Base-by-base conservation (phyloP, 2,113 vertebrate genomes). In the Dryoscopus gambensis region DNA sequence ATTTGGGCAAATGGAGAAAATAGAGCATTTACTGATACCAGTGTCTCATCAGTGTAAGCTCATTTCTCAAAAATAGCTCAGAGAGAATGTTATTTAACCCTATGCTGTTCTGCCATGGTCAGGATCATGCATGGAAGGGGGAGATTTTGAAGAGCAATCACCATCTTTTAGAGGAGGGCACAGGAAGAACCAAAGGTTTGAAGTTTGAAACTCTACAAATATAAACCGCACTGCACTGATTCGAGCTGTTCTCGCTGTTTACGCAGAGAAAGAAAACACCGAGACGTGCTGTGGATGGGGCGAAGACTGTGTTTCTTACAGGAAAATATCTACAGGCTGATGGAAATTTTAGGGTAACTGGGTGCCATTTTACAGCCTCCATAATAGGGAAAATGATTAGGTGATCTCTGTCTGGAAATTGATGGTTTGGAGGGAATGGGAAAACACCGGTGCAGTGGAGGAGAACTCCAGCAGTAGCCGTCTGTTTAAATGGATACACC, bases 401-500 rank as follows among this genome's bases (percentile, higher is more conserved):
- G 40, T 35, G 60, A 60, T 89, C 56, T 88, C 79, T 68, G n/a
- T 70, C 77, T 81, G 71, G 73, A 78, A 96, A 90, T 75, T 16
- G 92, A 81, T 92, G 85, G 39, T 93, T 92, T 92, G 73, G 49
- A 90, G 62, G 73, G 60, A 93, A 94, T 56, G 56, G 87, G 76
- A 85, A 95, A 94, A 84, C 31, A 82, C 76, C 35, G 10, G 83
- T 90, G 84, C 91, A 94, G 94, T 62, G 39, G 90, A 92, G 84
- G 52, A 85, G 93, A 92, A 75, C 89, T 70, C 37, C 64, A 76
- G 91, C 93, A 89, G 76, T n/a, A 84, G 90, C 87, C 82, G 84
- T 83, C 85, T 81, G 79, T 90, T 96, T 56, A 90, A 95, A 93
- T 62, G 60, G 55, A 76, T 31, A 73, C 56, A 33, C 77, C 65